Conservation (phyloP, 1,140 invertebrate genomes). For the Calephelis virginiensis region DNA sequence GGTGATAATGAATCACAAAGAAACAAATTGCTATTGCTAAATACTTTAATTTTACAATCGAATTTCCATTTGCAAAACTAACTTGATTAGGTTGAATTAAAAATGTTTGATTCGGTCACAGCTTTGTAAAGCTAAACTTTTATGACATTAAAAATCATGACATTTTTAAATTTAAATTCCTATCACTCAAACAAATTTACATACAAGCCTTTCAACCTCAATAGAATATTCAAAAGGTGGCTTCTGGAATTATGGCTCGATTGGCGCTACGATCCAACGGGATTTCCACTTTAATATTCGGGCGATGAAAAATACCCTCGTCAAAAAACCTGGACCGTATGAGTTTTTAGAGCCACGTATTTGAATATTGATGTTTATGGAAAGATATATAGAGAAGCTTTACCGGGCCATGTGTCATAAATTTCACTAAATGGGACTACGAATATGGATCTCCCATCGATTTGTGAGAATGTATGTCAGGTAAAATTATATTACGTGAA, state of each 20-base stretch:
- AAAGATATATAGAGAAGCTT: constrained; percentile 39
- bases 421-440: constrained; percentile 43
- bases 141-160: constrained; percentile 20
- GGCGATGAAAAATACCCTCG: constrained; percentile 62
- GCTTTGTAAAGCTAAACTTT: too few relatives aligned
- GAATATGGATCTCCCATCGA: constrained; percentile 19
- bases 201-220: constrained; percentile 53
- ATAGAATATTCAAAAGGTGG: constrained; percentile 68
- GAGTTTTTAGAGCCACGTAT: constrained; percentile 63
- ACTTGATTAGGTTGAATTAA: too few relatives aligned
- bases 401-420: constrained; percentile 35
- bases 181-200: constrained; percentile 45
- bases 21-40: too few relatives aligned
- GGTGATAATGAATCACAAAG: too few relatives aligned
- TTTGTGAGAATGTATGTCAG: constrained; percentile 5
- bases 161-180: constrained; percentile 32
- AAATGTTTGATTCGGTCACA: too few relatives aligned
- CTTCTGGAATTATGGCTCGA: constrained; percentile 67
- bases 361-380: constrained; percentile 72
- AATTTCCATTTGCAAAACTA: too few relatives aligned
- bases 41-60: too few relatives aligned
- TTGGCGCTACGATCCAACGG: constrained; percentile 51
- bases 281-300: constrained; percentile 67
- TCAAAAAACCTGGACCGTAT: constrained; percentile 65
- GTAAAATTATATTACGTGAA: neutral